A percentile compares a stretch with the other conserved stretches of the same genome.
Conservation (phyloP, 2,113 vertebrate species). For the Terrapene triunguis region DNA sequence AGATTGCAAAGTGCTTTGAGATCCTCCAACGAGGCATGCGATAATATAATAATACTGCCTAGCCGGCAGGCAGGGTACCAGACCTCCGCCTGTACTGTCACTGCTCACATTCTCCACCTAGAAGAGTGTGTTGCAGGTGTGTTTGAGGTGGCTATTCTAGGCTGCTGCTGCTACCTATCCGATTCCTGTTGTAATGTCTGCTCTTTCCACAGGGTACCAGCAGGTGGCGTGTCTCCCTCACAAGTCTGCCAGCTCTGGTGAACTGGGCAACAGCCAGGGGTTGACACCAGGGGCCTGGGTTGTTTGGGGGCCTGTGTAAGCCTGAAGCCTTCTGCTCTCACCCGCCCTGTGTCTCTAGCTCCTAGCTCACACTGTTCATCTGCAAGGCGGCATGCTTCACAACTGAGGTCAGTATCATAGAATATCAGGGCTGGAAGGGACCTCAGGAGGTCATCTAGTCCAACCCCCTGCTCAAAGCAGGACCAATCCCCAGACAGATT, state of each 20-base stretch:
- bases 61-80: background rate
- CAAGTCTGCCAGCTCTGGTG: background rate
- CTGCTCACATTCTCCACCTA: background rate
- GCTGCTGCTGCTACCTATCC: background rate
- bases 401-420: background rate
- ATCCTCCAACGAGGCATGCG: background rate
- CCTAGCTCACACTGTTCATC: background rate
- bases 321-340: background rate
- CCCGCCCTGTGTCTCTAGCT: too few species aligned
- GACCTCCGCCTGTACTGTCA: background rate
- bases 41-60: background rate
- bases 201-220: background rate
- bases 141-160: background rate
- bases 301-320: background rate
- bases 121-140: background rate
- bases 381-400: background rate
- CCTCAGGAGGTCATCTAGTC: too few species aligned
- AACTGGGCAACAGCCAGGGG: background rate
- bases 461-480: too few species aligned
- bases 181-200: background rate
- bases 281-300: background rate
- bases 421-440: too few species aligned
- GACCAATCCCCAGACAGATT: too few species aligned
- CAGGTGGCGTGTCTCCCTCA: background rate
- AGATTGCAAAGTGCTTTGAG: background rate